Conservation (phyloP, 2,888 invertebrate species). For the Thymelicus lineola region DNA sequence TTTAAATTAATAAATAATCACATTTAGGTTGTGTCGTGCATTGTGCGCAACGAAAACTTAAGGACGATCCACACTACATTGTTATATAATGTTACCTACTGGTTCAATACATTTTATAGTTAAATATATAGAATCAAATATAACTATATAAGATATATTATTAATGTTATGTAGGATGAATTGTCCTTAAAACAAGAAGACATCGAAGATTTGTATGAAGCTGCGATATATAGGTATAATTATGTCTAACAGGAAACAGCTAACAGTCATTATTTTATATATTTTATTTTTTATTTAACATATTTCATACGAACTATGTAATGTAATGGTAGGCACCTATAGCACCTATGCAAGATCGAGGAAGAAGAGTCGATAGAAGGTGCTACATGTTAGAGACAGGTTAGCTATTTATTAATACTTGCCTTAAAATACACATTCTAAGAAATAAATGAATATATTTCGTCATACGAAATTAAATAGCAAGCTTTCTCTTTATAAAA, state of each 20-base stretch:
- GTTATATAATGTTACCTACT: too few species aligned
- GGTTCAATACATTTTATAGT: too few species aligned
- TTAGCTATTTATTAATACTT: conserved; percentile 25
- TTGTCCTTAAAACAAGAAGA: conserved; percentile 43
- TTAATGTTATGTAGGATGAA: conserved; percentile 10
- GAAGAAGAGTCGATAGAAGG: conserved; percentile 24
- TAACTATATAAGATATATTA: background rate
- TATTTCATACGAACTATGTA: conserved; percentile 18
- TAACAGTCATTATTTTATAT: conserved; percentile 26
- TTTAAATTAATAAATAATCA: conserved; percentile 45
- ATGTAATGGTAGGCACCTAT: conserved; percentile 29
- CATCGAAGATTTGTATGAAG: conserved; percentile 56
- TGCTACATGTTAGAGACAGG: conserved; percentile 24
- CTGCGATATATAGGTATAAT: conserved; percentile 55
- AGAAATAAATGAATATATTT: conserved; percentile 1
- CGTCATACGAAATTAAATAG: background rate
- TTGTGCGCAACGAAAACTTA: conserved; percentile 32
- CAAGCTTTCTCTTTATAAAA: background rate
- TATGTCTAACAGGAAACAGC: conserved; percentile 43
- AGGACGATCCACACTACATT: conserved; percentile 18
- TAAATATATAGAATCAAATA: background rate
- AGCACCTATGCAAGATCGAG: conserved; percentile 26
- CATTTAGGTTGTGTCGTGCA: conserved; percentile 43
- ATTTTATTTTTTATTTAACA: conserved; percentile 15
- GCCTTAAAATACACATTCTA: conserved; percentile 12